Evolutionary conservation across 1,140 invertebrate species (phyloP).

Genomic region (Scylla paramamosain): DNA sequence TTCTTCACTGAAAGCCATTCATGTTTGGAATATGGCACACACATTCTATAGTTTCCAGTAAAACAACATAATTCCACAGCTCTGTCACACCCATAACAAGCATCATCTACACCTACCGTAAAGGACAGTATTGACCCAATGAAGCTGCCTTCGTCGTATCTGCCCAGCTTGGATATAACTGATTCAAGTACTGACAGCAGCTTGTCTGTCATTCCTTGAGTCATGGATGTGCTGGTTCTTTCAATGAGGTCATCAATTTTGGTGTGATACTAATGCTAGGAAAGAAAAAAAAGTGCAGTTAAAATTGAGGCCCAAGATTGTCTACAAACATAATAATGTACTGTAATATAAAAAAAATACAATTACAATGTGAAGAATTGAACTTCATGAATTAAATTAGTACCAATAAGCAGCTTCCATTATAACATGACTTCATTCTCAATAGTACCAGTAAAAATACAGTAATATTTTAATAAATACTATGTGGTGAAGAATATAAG

Average conservation of each 20-base stretch:
- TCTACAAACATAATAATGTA: background rate
- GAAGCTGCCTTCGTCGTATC: slow-evolving; percentile 98
- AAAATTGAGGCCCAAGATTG: slow-evolving; percentile 40
- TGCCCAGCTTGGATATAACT: slow-evolving; percentile 94
- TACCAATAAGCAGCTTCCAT: too few relatives aligned
- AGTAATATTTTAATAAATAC: too few relatives aligned
- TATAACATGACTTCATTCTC: too few relatives aligned
- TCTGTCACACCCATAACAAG: background rate
- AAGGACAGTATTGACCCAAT: slow-evolving; percentile 98
- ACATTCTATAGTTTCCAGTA: background rate
- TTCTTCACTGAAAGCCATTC: background rate
- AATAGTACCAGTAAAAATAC: too few relatives aligned
- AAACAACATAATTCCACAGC: background rate
- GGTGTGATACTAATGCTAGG: slow-evolving; percentile 96
- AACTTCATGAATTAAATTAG: too few relatives aligned
- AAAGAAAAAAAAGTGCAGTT: slow-evolving; percentile 77
- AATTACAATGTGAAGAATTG: too few relatives aligned
- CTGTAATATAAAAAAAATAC: too few relatives aligned
- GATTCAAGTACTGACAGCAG: slow-evolving; percentile 96
- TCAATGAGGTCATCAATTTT: slow-evolving; percentile 98
- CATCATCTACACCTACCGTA: slow-evolving; percentile 84
- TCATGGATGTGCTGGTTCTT: slow-evolving; percentile 94
- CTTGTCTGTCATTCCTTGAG: slow-evolving; percentile 94
- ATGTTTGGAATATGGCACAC: too few relatives aligned
- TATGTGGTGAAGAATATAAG: too few relatives aligned